These are phyloP conservation scores for Nemoura dubitans DNA, from an alignment of 2,888 invertebrate genomes.

Conservation along the genomic window DNA sequence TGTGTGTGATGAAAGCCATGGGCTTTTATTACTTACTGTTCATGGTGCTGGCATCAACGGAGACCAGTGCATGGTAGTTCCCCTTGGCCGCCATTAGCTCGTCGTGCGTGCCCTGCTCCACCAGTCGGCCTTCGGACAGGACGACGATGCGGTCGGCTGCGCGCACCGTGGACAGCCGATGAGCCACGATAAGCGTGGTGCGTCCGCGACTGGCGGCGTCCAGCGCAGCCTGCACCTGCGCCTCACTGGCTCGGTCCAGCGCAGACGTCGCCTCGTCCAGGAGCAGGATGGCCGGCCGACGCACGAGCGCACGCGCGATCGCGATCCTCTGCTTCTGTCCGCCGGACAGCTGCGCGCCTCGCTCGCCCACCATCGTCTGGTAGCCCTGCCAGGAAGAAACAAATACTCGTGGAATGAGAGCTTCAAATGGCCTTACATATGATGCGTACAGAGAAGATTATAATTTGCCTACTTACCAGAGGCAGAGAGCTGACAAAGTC, in stretches of 20 bases:
- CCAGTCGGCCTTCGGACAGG: slow-evolving; percentile 74
- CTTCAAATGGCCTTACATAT: too few relatives aligned
- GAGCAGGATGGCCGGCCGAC: slow-evolving; percentile 77
- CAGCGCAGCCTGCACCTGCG: slow-evolving; percentile 81
- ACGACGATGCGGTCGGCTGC: slow-evolving; percentile 60
- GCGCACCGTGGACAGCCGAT: slow-evolving; percentile 59
- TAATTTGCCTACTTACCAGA: slow-evolving; percentile 62
- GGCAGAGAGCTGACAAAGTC: slow-evolving; percentile 78
- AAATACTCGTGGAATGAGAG: background rate
- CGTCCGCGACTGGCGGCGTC: slow-evolving; percentile 74
- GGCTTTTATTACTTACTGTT: too few relatives aligned
- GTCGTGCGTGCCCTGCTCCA: slow-evolving; percentile 78
- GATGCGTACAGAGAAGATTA: too few relatives aligned
- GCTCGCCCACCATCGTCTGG: slow-evolving; percentile 80
- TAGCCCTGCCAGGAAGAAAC: slow-evolving; percentile 65
- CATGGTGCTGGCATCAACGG: slow-evolving; percentile 52
- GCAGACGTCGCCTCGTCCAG: slow-evolving; percentile 88
- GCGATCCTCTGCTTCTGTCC: slow-evolving; percentile 88
- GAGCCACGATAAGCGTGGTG: slow-evolving; percentile 61
- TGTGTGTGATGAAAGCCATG: too few relatives aligned
- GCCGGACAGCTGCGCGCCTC: slow-evolving; percentile 82
- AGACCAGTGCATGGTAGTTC: slow-evolving; percentile 73
- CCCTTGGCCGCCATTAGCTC: slow-evolving; percentile 72
- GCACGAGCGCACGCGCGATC: slow-evolving; percentile 81
- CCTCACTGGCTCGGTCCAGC: slow-evolving; percentile 81